Base-by-base conservation (phyloP, 2,113 vertebrate species). In the Corapipo altera region DNA sequence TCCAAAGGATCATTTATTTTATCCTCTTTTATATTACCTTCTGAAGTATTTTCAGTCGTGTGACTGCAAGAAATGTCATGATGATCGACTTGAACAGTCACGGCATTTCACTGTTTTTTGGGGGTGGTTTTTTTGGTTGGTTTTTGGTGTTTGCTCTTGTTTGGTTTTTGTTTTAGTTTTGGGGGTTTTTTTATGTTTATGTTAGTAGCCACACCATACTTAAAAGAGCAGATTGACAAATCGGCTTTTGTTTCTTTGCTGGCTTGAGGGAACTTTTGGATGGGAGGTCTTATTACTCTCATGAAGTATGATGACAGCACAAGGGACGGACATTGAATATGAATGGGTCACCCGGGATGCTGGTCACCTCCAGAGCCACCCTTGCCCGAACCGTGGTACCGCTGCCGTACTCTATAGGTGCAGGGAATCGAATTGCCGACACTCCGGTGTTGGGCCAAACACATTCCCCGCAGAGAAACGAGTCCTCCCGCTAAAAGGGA, bases 381-480 rank as follows among this genome's bases (percentile, higher is more conserved):
- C 33, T 16, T 16, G 69, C 17, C 61, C 52, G 15, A 12, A 1
- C 52, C 19, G 11, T 0, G 30, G 22, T 27, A 43, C 76, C 30
- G 18, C 48, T 30, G 65, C 74, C 41, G 1, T 0, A 1, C n/a
- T 20, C 21, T 14, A 51, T 1, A 4, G 57, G 33, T 3, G 71
- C 58, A 6, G 41, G 30, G 48, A 74, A 35, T 2, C 44, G 8
- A 33, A 32, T 1, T 3, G 43, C 77, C 46, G 9, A 8, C 44
- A 0, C 27, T 2, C 10, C 7, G 22, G 7, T 1, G 11, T 0
- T 3, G 58, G 41, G 21, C 46, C 27, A 41, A 14, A 32, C 52
- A 4, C 41, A 1, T 12, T 61, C 61, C 46, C 61, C 1, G 62
- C 37, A 7, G 24, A 51, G 44, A 49, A 58, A 58, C 4, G 41